Evolutionary conservation across 2,888 invertebrate species (phyloP), one percentile per base, ranked within the genome.

Genomic region (Actias luna): DNA sequence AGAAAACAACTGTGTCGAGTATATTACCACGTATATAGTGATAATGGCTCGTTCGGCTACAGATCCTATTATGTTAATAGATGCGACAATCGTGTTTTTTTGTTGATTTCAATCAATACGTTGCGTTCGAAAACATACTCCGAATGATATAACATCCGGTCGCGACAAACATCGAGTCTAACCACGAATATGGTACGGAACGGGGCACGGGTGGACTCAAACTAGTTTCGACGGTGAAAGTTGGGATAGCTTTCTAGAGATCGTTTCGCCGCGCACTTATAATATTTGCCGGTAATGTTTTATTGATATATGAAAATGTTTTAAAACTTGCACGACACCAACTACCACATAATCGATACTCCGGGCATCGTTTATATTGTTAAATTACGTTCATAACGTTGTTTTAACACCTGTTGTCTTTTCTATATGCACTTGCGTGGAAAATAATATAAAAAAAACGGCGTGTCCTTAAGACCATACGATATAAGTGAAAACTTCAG

Each of bases 201-300:
- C 59, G 39, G 35, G 52, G 61, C 52, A 52, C 63, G 62, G 64
- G 59, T 58, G 65, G 67, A 66, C 68, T 69, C 67, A 77, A 80
- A 80, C 84, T 74, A 74, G 82, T 81, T 80, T 68, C 60, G 62
- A 59, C 18, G 72, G 84, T 75, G 84, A 84, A 84, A 84, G 84
- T 82, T 67, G 64, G 64, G 61, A 65, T 68, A 71, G 71, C 75
- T 78, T 78, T 78, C 78, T 74, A 67, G 57, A 62, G 42, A 36
- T 70, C 72, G 74, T 73, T 73, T 76, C 72, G 73, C 59, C 60
- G 63, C 59, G 65, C 67, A 58, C 46, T 59, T 55, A 55, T 50
- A 42, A 46, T 61, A 50, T 65, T 46, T 39, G 36, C 59, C 52
- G 52, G 55, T 62, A 57, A 58, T 60, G 67, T 52, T 62, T 62